These are phyloP conservation scores for Sitta carolinensis DNA, from an alignment of 2,797 vertebrate genomes.

Conservation along the genomic window DNA sequence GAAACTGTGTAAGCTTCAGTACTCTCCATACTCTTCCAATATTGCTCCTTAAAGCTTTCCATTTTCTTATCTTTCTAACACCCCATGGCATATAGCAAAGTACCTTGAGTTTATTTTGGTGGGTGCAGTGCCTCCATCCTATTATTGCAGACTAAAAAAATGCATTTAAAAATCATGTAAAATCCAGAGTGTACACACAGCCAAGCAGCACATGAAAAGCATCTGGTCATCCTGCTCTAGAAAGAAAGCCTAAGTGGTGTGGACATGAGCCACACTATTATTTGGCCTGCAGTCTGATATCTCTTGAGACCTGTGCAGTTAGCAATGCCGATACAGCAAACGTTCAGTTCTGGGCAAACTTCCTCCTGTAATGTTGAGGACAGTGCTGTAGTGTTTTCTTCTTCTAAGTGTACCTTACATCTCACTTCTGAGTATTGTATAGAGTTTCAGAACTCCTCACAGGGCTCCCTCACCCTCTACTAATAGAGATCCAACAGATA, in stretches of 20 bases:
- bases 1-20: background rate
- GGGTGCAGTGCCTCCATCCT: background rate
- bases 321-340: background rate
- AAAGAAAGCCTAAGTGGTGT: background rate
- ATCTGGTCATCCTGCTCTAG: background rate
- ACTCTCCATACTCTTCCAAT: background rate
- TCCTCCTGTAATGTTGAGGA: background rate
- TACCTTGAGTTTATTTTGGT: background rate
- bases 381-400: background rate
- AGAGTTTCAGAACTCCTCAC: background rate
- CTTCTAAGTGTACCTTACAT: background rate
- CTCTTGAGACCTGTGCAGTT: background rate
- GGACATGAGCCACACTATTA: background rate
- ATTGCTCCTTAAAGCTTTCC: background rate
- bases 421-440: background rate
- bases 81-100: fast-evolving
- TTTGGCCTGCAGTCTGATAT: background rate
- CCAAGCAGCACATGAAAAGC: background rate
- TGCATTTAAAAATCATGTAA: background rate
- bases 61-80: background rate
- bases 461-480: background rate
- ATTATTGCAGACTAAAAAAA: background rate
- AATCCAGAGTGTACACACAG: background rate
- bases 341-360: background rate
- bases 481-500: background rate